Base-by-base conservation (phyloP, 2,113 vertebrate species). In the Oncorhynchus nerka region DNA sequence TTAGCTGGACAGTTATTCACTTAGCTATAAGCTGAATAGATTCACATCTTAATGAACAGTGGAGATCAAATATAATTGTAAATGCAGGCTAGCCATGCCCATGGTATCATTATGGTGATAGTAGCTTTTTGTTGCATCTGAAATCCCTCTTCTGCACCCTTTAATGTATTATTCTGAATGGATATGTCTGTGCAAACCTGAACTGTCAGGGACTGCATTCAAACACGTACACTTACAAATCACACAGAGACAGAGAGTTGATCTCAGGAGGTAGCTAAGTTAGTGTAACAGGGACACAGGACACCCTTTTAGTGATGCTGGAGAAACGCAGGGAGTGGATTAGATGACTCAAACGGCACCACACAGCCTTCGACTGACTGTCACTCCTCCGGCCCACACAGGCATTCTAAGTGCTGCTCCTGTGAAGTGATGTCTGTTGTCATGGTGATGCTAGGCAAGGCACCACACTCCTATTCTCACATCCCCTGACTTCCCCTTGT, bases 341-440 rank as follows among this genome's bases (percentile, higher is more conserved):
- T 68, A 81, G 82, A 85, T 5, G 49, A 49, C 70, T 70, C 80
- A 84, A 85, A 84, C 86, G 82, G 76, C 16, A 5, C 85, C 76
- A 77, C 86, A 81, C 51, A 84, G 88, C 86, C 90, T 89, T 87
- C 82, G 80, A 75, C 83, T 81, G 80, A 74, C 83, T 86, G 83
- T 87, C 39, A 45, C 39, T 45, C 39, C 9, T 11, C 9, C 39
- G 87, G 89, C 92, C 88, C 90, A 92, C 92, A 91, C 92, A 90
- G 88, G 84, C 88, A 83, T 89, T 83, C 86, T 84, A 89, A 92
- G 91, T 90, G 87, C 84, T 84, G 90, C 88, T 91, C 81, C 87
- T 84, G 87, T 87, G 86, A 90, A 92, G 90, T 90, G 89, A 93
- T 91, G 91, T 93, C 91, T 92, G 92, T 94, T 93, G 91, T 92